These are phyloP conservation scores for Anneissia japonica DNA, from an alignment of 35 echinoderm and acorn worm genomes.

Conservation along the genomic window DNA sequence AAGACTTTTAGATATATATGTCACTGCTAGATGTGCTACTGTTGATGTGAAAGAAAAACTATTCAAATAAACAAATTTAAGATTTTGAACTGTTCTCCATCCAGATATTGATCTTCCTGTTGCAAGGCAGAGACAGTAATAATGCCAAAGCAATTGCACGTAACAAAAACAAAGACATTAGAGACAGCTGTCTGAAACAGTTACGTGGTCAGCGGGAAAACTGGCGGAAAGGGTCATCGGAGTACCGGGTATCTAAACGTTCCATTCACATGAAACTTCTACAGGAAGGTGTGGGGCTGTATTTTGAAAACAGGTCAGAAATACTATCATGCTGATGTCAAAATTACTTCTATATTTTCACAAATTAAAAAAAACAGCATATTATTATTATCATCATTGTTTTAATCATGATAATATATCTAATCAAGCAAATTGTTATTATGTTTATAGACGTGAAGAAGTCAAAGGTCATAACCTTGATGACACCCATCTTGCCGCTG, in stretches of 20 bases:
- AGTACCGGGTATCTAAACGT: slow-evolving; percentile 51
- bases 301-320: slow-evolving; percentile 70
- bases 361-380: neutral
- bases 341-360: neutral
- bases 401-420: neutral
- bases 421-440: neutral
- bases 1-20: too few species aligned
- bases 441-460: slow-evolving; percentile 55
- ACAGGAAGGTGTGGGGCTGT: slow-evolving; percentile 79
- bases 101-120: slow-evolving; percentile 72
- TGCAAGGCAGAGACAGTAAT: slow-evolving; percentile 83
- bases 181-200: slow-evolving; percentile 58
- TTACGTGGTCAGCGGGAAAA: slow-evolving; percentile 62
- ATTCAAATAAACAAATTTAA: too few species aligned
- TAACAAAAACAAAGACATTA: slow-evolving; percentile 36
- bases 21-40: too few species aligned
- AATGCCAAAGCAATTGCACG: slow-evolving; percentile 52
- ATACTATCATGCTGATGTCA: too few species aligned
- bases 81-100: neutral
- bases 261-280: slow-evolving; percentile 65
- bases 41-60: too few species aligned
- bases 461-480: slow-evolving; percentile 62
- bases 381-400: neutral
- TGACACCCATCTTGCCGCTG: slow-evolving; percentile 63
- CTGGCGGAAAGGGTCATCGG: slow-evolving; percentile 59